These are phyloP conservation scores for Hippocampus abdominalis DNA, from an alignment of 2,113 vertebrate species.

Conservation along the genomic window DNA sequence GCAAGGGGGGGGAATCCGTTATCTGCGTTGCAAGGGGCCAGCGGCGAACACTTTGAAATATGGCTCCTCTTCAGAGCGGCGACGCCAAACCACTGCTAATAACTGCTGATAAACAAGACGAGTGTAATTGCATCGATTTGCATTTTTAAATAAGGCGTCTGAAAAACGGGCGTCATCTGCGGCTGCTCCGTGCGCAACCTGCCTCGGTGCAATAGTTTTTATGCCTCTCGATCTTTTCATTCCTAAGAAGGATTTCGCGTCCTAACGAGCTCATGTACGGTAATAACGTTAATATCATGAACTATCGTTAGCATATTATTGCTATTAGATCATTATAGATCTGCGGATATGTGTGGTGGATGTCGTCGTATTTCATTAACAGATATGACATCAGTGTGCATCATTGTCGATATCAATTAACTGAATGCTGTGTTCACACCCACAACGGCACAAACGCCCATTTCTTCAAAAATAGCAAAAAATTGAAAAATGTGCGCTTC, in stretches of 20 bases:
- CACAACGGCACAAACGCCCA: too few species aligned
- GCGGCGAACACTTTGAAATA: constrained; percentile 74
- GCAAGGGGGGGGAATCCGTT: constrained; percentile 64
- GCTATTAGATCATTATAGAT: too few species aligned
- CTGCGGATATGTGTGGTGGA: too few species aligned
- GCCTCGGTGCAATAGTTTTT: neutral
- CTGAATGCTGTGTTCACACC: too few species aligned
- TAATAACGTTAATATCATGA: too few species aligned
- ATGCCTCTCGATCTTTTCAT: constrained; percentile 22
- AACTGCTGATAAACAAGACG: constrained; percentile 68
- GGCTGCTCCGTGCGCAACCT: constrained; percentile 45
- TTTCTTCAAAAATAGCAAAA: too few species aligned
- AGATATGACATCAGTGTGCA: too few species aligned
- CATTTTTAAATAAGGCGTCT: constrained; percentile 67
- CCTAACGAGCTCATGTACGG: too few species aligned
- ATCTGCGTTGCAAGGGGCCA: constrained; percentile 65
- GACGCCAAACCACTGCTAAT: constrained; percentile 67
- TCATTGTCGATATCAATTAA: too few species aligned
- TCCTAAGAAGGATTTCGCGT: constrained; percentile 16
- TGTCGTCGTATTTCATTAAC: too few species aligned
- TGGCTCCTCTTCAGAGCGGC: constrained; percentile 60
- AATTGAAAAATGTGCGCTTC: too few species aligned
- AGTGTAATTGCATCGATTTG: constrained; percentile 73
- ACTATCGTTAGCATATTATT: too few species aligned
- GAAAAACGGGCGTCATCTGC: constrained; percentile 43